A percentile compares a stretch with the other conserved stretches of the same genome.
Conservation (phyloP, 2,797 vertebrate species). For the Cetoscarus ocellatus region DNA sequence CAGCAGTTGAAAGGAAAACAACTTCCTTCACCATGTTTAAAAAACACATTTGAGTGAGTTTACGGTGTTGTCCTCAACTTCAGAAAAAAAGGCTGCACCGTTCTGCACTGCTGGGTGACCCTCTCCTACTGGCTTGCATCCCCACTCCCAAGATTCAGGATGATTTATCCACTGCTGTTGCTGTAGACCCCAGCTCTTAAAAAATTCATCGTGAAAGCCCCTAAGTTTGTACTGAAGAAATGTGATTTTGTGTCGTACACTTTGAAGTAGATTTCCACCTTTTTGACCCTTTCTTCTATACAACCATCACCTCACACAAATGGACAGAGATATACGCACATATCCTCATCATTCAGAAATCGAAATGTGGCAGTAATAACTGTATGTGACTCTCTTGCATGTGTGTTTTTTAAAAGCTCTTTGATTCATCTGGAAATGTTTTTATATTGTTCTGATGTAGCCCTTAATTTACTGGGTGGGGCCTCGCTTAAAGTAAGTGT, state of each 20-base stretch:
- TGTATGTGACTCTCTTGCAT: conserved; percentile 54
- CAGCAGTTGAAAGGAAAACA: no score
- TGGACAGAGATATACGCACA: conserved; percentile 35
- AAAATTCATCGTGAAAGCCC: conserved; percentile 71
- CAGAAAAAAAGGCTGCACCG: no score
- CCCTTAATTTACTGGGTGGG: conserved; percentile 58
- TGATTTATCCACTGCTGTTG: no score
- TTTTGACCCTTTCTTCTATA: conserved; percentile 52
- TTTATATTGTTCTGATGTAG: conserved; percentile 76
- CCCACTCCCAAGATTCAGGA: no score
- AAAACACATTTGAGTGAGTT: no score
- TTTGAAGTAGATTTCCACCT: conserved; percentile 70
- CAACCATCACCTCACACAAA: conserved; percentile 52
- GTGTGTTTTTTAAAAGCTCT: conserved; percentile 61
- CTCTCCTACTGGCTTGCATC: no score
- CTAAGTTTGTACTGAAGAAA: conserved; percentile 69
- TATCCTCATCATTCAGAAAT: conserved; percentile 28
- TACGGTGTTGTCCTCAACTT: no score
- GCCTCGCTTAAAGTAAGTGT: conserved; percentile 55
- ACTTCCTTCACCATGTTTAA: no score
- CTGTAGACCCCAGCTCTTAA: conserved; percentile 47
- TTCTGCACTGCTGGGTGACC: no score
- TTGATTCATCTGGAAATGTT: conserved; percentile 67
- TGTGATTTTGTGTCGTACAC: conserved; percentile 79
- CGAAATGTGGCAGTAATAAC: conserved; percentile 40